Evolutionary conservation across 2,113 vertebrate genomes (phyloP).

Genomic region (Phaetusa simplex): DNA sequence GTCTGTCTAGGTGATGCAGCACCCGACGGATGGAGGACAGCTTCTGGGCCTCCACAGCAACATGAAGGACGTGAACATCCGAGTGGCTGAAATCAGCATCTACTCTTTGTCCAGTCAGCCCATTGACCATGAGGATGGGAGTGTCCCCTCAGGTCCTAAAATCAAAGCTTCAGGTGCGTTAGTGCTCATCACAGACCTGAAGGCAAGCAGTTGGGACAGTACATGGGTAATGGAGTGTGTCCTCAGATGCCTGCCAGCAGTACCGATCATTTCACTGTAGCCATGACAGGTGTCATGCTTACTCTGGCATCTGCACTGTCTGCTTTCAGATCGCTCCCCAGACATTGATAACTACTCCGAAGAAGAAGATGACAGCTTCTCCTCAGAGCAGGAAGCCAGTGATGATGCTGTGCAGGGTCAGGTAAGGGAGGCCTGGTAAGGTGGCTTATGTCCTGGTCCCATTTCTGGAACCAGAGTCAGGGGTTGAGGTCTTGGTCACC

Average conservation of each 20-base stretch:
- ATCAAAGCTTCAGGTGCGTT: slow-evolving; percentile 88
- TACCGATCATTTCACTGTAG: not conserved
- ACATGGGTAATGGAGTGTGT: accelerated
- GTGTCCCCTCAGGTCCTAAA: slow-evolving; percentile 86
- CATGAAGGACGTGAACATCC: slow-evolving; percentile 88
- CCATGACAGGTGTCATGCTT: not conserved
- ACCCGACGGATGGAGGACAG: slow-evolving; percentile 91
- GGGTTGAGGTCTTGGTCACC: not conserved
- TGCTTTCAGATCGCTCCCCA: slow-evolving; percentile 68
- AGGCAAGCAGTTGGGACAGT: not conserved
- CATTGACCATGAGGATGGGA: slow-evolving; percentile 92
- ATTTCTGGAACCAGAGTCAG: not conserved
- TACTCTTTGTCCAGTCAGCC: slow-evolving; percentile 96
- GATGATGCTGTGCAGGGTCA: slow-evolving; percentile 93
- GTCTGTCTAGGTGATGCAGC: slow-evolving; percentile 90
- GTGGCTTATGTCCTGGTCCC: not conserved
- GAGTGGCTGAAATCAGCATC: slow-evolving; percentile 96
- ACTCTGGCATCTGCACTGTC: not conserved
- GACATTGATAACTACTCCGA: slow-evolving; percentile 93
- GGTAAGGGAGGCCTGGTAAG: slow-evolving; percentile 68
- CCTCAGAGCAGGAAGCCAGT: slow-evolving; percentile 96
- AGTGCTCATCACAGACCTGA: not conserved
- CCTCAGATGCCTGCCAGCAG: not conserved
- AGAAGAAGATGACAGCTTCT: slow-evolving; percentile 98
- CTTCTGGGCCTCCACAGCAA: slow-evolving; percentile 89